These are phyloP conservation scores for Philonicus albiceps DNA, from an alignment of 2,888 invertebrate species.

Conservation along the genomic window DNA sequence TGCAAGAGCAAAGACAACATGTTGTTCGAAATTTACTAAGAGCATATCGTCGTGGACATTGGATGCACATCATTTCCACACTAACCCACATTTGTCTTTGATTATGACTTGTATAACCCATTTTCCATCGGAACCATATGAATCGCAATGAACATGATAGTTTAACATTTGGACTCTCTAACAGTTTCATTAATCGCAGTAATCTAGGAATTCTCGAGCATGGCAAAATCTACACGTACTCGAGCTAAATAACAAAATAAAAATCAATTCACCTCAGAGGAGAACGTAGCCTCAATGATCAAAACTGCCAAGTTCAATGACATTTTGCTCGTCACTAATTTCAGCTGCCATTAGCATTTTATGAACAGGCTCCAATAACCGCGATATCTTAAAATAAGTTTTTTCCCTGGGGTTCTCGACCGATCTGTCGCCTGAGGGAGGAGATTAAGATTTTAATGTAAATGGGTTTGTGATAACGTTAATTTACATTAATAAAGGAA, in stretches of 20 bases:
- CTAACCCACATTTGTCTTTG: conserved; percentile 11
- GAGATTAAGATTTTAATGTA: neutral
- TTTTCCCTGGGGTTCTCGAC: neutral
- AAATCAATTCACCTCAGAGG: neutral
- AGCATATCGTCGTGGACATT: neutral
- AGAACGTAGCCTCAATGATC: neutral
- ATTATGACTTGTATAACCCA: neutral
- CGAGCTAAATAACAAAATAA: neutral
- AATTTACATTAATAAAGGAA: neutral
- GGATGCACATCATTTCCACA: neutral
- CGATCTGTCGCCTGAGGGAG: neutral
- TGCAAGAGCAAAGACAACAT: neutral
- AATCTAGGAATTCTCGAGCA: neutral
- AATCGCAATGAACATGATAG: neutral
- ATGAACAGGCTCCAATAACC: neutral
- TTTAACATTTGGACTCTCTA: neutral
- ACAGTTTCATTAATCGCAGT: neutral
- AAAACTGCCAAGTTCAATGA: neutral
- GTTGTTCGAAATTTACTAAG: neutral
- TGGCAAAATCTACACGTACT: neutral
- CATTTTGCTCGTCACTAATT: neutral
- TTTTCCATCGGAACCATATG: neutral
- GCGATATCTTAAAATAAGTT: neutral
- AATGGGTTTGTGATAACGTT: neutral
- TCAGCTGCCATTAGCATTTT: neutral